Base-by-base conservation (phyloP, 1,140 invertebrate species). In the Lordiphosa collinella region DNA sequence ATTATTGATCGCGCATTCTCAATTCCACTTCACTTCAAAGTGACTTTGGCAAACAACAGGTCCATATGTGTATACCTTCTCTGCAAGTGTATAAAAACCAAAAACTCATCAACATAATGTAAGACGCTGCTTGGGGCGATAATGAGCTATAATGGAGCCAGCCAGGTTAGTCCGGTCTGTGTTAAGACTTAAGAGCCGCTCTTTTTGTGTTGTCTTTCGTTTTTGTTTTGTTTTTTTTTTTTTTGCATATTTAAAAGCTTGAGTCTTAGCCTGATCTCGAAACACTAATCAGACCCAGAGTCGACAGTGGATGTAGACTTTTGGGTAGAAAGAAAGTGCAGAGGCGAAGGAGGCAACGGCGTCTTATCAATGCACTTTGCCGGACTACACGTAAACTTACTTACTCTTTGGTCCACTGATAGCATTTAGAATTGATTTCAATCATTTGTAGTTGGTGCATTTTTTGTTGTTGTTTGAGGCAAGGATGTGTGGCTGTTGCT, bases 91-190 rank as follows among this genome's bases (percentile, higher is more conserved):
- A 29, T 29, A 8, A 14, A n/a, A 16, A 38, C 12, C 37, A 10
- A 71, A 82, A 87, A 65, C 76, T 74, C 86, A 88, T 88, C 86
- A 88, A 69, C 86, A 88, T 88, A 88, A 88, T 88, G 82, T 86
- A 71, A 86, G 86, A 70, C 51, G 73, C 62, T 86, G 76, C 86
- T 88, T 51, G 74, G 69, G 73, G 86, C 80, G 80, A 88, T 88
- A 88, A 88, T 88, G 86, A 88, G 86, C 82, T 78, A 88, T 88
- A 88, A 88, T 88, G 86, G 86, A 75, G 76, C 68, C 58, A 75
- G 59, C 31, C 41, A 41, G 46, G 32, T 34, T 22, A 22, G 48
- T 31, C 35, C 25, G 55, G 36, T 25, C 5, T 25, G 12, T 12
- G 29, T 38, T 36, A 48, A 51, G 31, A 40, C 54, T 68, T 73